Base-by-base conservation (phyloP, 2,797 vertebrate genomes). In the Sebastes hubbsi region DNA sequence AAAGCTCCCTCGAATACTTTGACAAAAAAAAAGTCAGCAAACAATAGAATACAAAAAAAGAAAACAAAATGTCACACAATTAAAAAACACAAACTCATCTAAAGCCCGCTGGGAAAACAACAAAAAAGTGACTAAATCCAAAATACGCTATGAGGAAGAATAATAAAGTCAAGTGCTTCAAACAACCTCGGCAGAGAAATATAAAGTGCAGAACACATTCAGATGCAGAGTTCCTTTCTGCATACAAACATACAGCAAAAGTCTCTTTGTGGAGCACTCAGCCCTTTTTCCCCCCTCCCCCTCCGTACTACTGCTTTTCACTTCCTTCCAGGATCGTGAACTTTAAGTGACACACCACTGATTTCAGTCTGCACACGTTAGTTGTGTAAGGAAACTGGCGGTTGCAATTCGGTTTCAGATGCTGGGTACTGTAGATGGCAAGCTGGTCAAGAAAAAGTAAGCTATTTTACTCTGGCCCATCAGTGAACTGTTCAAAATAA, bases 181-280 rank as follows among this genome's bases (percentile, higher is more conserved):
- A 75, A 88, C 25, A 5, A 16, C 69, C 54, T 73, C 1, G 1
- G 11, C 72, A 67, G 46, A 96, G n/a, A 94, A 95, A 95, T 97
- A 96, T 98, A 99, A 99, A 98, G 98, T 99, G 97, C 97, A 97
- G 95, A 93, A 97, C 95, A 96, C 95, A 96, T 96, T 96, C 96
- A 96, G 94, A 91, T 91, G 94, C 96, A 94, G 94, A 87, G 60
- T 63, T 87, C 29, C 6, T 30, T 90, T 87, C 87, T 82, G 81
- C 85, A 82, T 77, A 89, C 71, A 96, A 95, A 89, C 93, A 94
- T 91, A 96, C 64, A 82, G 70, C 62, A 61, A 94, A 94, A 95
- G 95, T 95, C 88, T 94, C 86, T 87, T 65, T 81, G 46, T 81
- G 49, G 59, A 81, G 71, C 91, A 65, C 72, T 68, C 79, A 87